Evolutionary conservation across 2,113 vertebrate species (phyloP).

Genomic region (Strix uralensis): DNA sequence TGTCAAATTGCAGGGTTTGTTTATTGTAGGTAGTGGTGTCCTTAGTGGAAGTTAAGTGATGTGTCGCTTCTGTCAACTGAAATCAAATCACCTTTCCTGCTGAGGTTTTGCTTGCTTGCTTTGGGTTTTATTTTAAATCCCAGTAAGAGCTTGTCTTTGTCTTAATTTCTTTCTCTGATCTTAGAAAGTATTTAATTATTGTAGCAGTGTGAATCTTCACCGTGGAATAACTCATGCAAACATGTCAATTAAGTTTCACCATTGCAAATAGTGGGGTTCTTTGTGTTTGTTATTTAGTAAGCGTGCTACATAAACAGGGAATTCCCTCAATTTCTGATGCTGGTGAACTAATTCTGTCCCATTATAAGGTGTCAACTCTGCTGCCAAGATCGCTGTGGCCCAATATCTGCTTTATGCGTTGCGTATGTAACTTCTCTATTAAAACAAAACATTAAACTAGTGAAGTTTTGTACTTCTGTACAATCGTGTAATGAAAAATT

Average conservation of each 20-base stretch:
- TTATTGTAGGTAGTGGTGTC: not conserved
- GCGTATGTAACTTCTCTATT: not conserved
- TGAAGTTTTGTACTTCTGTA: not conserved
- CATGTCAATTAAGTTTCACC: not conserved
- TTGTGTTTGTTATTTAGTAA: not conserved
- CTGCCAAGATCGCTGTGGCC: not conserved
- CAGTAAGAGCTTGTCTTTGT: not conserved
- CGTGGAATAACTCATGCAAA: not conserved
- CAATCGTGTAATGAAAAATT: not conserved
- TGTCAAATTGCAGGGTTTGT: not conserved
- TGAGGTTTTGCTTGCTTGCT: not conserved
- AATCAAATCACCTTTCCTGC: not conserved
- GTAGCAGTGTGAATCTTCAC: not conserved
- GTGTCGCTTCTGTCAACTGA: not conserved
- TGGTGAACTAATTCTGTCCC: not conserved
- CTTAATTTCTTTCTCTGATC: not conserved
- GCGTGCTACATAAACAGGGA: not conserved
- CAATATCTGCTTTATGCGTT: rapidly evolving
- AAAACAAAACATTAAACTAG: not conserved
- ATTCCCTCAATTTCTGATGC: not conserved
- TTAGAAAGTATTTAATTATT: not conserved
- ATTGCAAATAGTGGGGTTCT: not conserved
- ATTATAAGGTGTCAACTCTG: not conserved
- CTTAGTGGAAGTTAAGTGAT: not conserved
- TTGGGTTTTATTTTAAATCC: not conserved